Evolutionary conservation across 2,888 invertebrate genomes (phyloP).

Genomic region (Microctonus brassicae): DNA sequence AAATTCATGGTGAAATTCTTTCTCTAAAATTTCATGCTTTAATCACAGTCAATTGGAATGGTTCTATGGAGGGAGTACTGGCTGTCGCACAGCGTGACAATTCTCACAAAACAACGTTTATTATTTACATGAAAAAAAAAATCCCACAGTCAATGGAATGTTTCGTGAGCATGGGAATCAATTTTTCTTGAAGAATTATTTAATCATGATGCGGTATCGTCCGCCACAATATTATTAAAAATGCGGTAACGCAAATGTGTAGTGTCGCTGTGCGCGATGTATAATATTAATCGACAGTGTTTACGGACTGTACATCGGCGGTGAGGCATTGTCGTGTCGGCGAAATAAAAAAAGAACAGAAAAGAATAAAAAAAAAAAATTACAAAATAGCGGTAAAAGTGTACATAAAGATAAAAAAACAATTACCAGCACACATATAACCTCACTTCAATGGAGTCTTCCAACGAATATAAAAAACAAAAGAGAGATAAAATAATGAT

Average conservation of each 20-base stretch:
- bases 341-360: not conserved
- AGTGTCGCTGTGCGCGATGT: not conserved
- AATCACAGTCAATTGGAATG: not conserved
- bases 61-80: not conserved
- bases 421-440: conserved; percentile 4
- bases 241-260: conserved; percentile 17
- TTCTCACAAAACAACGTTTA: not conserved
- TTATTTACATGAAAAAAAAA: not conserved
- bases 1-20: not conserved
- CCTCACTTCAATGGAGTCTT: conserved; percentile 25
- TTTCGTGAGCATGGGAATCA: not conserved
- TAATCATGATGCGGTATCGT: conserved; percentile 8
- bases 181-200: not conserved
- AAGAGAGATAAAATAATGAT: not conserved
- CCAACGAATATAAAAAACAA: conserved; percentile 2
- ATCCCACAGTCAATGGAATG: not conserved
- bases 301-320: not conserved
- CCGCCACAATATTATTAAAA: conserved; percentile 10
- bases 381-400: not conserved
- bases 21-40: too few species aligned
- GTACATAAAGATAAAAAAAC: not conserved
- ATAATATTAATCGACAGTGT: not conserved
- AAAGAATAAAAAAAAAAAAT: not conserved
- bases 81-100: not conserved
- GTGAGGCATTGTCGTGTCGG: not conserved